Evolutionary conservation across 2,113 vertebrate genomes (phyloP).

Genomic region (Meles meles): DNA sequence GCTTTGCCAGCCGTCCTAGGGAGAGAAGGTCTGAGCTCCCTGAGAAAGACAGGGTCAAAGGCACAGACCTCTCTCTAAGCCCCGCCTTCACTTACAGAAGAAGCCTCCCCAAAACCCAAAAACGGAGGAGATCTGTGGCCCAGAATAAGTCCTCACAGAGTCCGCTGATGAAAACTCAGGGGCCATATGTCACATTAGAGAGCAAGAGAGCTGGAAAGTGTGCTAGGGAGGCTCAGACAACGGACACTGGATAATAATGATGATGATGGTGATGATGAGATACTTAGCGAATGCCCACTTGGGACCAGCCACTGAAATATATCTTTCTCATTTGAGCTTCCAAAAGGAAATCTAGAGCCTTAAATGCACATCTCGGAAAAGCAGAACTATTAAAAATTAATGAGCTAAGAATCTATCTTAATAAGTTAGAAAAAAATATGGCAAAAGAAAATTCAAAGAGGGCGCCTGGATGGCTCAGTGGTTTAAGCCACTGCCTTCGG

Average conservation of each 20-base stretch:
- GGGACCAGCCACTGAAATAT: neutral
- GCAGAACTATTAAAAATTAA: constrained; percentile 47
- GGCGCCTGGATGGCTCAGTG: too few relatives aligned
- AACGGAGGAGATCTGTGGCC: neutral
- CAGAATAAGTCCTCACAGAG: neutral
- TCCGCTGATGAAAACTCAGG: neutral
- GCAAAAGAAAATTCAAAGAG: constrained; percentile 19
- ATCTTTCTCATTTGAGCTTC: neutral
- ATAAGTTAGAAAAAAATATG: neutral
- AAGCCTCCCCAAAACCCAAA: neutral
- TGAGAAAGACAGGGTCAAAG: neutral
- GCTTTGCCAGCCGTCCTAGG: neutral
- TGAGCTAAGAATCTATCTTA: constrained; percentile 37
- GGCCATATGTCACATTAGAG: neutral
- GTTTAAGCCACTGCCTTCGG: too few relatives aligned
- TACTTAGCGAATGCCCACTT: neutral
- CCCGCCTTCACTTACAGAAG: neutral
- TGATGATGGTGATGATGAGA: neutral
- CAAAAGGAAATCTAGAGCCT: constrained; percentile 13
- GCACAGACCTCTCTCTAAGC: neutral
- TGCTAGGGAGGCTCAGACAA: neutral
- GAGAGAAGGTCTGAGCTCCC: neutral
- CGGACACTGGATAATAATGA: neutral
- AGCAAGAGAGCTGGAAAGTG: neutral
- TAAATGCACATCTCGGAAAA: constrained; percentile 29